phyloP scores from a whole-genome alignment of 92 coral and sea anemone genomes.

The Chrysogorgia sp. region DNA sequence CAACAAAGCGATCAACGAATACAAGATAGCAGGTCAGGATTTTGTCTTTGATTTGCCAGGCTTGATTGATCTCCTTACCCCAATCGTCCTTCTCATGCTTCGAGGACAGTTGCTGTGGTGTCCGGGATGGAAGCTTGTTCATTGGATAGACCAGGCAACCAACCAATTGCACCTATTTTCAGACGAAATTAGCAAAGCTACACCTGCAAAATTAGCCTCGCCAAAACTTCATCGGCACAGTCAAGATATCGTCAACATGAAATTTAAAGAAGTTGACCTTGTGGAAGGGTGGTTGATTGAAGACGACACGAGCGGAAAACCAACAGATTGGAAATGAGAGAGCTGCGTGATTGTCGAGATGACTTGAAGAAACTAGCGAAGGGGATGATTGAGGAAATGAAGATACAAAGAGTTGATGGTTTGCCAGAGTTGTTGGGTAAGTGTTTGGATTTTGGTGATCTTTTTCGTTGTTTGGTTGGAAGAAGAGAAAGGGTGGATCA shows the following conservation, averaged over 20 bases:
- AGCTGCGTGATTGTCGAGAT: conserved; percentile 37
- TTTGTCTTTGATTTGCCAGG: conserved; percentile 23
- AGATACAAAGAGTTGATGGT: background rate
- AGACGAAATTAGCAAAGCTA: conserved; percentile 5
- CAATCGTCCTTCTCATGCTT: conserved; percentile 20
- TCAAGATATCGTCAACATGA: conserved; percentile 10
- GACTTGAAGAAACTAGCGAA: conserved; percentile 43
- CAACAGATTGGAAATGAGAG: conserved; percentile 50
- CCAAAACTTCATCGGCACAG: conserved; percentile 15
- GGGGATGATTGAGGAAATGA: conserved; percentile 21
- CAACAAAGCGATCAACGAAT: conserved; percentile 8
- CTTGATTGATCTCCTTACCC: background rate
- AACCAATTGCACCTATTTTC: conserved; percentile 15
- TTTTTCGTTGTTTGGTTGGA: conserved; percentile 43
- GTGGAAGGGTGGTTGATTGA: conserved; percentile 45
- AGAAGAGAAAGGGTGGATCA: conserved; percentile 20
- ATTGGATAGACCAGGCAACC: conserved; percentile 16
- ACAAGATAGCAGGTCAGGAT: conserved; percentile 15
- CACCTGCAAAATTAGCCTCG: conserved; percentile 7
- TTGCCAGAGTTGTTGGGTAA: conserved; percentile 15
- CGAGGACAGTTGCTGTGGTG: conserved; percentile 9
- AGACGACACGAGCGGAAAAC: conserved; percentile 36
- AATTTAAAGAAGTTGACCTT: conserved; percentile 42
- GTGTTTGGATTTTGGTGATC: conserved; percentile 32
- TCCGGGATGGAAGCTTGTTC: conserved; percentile 31